Evolutionary conservation across 2,113 vertebrate species (phyloP).

Genomic region (Montifringilla adamsi): DNA sequence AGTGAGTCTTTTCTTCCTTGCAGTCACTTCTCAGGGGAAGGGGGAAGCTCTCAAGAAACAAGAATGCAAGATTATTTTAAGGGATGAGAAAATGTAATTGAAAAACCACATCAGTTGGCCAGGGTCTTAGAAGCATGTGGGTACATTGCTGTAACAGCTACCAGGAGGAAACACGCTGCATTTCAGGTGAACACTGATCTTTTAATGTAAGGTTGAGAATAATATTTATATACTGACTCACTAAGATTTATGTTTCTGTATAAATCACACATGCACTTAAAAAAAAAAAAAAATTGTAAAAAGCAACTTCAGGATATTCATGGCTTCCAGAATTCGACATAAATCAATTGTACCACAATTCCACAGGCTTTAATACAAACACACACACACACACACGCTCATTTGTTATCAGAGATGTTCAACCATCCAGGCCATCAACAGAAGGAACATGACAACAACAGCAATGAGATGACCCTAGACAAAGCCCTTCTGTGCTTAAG

Average conservation of each 20-base stretch:
- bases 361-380: slow-evolving; percentile 33
- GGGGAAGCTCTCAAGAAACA: neutral
- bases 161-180: slow-evolving; percentile 21
- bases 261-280: slow-evolving; percentile 67
- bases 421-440: neutral
- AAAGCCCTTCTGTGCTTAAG: neutral
- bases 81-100: slow-evolving; percentile 40
- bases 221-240: slow-evolving; percentile 58
- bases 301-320: neutral
- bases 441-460: neutral
- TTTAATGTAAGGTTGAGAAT: slow-evolving; percentile 47
- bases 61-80: neutral
- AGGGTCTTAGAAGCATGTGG: neutral
- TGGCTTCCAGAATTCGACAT: slow-evolving; percentile 59
- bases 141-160: slow-evolving; percentile 15
- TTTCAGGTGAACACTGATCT: slow-evolving; percentile 52
- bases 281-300: neutral
- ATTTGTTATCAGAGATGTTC: neutral
- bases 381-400: neutral
- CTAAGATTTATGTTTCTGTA: slow-evolving; percentile 63
- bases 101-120: slow-evolving; percentile 57
- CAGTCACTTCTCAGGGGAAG: neutral
- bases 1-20: neutral
- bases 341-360: slow-evolving; percentile 56
- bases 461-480: neutral